Percentiles rank a stretch among this genome's conserved stretches.
These are phyloP conservation scores for Hippocampus zosterae DNA, from an alignment of 2,113 vertebrate genomes.

Conservation along the genomic window DNA sequence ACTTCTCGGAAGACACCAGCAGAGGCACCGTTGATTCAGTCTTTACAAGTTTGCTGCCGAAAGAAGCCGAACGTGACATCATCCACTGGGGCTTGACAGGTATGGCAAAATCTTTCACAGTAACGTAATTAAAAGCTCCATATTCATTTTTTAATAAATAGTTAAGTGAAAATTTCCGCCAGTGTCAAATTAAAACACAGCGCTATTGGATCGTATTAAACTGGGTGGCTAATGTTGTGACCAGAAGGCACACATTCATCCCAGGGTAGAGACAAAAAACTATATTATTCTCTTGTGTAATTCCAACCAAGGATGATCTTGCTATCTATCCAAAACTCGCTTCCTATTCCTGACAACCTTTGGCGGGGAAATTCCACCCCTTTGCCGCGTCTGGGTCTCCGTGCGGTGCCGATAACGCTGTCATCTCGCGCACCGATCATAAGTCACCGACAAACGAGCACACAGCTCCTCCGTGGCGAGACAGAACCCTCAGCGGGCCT, in stretches of 20 bases:
- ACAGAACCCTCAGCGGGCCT: slow-evolving; percentile 63
- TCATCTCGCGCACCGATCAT: slow-evolving; percentile 64
- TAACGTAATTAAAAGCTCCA: too few relatives aligned
- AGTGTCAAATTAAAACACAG: neutral
- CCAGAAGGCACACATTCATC: neutral
- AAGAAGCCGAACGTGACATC: neutral
- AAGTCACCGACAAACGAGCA: slow-evolving; percentile 66
- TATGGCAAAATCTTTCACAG: too few relatives aligned
- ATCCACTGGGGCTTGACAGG: too few relatives aligned
- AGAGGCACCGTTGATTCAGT: neutral
- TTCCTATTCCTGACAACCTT: slow-evolving; percentile 44
- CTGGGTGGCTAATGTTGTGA: neutral
- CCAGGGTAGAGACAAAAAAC: neutral
- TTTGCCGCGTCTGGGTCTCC: slow-evolving; percentile 39
- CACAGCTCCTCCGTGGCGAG: slow-evolving; percentile 52
- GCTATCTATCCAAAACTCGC: slow-evolving; percentile 27
- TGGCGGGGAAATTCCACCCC: slow-evolving; percentile 25
- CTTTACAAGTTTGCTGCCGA: neutral
- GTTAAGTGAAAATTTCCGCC: neutral
- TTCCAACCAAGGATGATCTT: slow-evolving; percentile 16
- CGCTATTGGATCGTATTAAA: neutral
- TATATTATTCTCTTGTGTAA: neutral
- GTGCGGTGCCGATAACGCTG: slow-evolving; percentile 56
- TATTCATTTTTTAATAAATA: too few relatives aligned
- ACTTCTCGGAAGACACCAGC: neutral